Conservation (phyloP, 2,797 vertebrate genomes). For the Pipistrellus kuhlii region DNA sequence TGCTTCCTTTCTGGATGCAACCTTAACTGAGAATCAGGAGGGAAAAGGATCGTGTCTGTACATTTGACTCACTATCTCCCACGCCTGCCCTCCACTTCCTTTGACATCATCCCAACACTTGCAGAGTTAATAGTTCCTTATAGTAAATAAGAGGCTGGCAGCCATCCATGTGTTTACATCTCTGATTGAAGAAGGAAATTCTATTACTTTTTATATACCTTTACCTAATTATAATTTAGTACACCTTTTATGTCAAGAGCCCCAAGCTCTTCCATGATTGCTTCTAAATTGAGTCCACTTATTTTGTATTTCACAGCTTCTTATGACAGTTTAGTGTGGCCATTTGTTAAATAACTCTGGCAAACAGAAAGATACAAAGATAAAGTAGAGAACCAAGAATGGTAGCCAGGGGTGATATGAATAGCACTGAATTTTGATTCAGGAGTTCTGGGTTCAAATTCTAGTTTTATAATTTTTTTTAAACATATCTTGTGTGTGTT, state of each 20-base stretch:
- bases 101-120: not conserved
- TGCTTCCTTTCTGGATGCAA: slow-evolving; percentile 31
- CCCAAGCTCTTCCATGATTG: not conserved
- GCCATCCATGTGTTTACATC: not conserved
- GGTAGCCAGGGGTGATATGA: not conserved
- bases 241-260: not conserved
- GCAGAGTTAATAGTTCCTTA: not conserved
- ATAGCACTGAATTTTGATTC: slow-evolving; percentile 8
- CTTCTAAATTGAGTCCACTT: slow-evolving; percentile 10
- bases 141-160: not conserved
- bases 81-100: not conserved
- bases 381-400: slow-evolving; percentile 3
- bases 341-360: slow-evolving; percentile 22
- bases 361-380: not conserved
- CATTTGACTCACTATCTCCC: not conserved
- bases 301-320: slow-evolving; percentile 50
- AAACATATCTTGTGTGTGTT: not conserved
- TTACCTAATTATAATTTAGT: not conserved
- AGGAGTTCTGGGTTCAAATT: slow-evolving; percentile 5
- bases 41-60: not conserved
- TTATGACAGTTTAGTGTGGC: not conserved
- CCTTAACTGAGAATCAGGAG: not conserved
- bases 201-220: not conserved
- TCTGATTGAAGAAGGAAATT: not conserved
- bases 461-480: not conserved